phyloP scores from a whole-genome alignment of 2,113 vertebrate species.

The Orientallactaga bullata region DNA sequence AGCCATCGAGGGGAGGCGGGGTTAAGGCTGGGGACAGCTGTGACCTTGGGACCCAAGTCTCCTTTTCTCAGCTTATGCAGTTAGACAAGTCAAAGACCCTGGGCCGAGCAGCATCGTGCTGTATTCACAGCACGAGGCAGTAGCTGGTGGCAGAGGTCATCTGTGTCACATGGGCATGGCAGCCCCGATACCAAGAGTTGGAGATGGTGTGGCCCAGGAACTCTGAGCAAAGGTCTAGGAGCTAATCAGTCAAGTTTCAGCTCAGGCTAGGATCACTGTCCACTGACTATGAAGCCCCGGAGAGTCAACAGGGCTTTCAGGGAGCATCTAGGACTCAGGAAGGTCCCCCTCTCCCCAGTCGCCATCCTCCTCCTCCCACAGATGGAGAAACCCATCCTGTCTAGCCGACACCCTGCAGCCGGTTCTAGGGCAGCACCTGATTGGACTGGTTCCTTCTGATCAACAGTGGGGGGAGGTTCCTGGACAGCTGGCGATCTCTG shows the following conservation, averaged over 20 bases:
- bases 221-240: neutral
- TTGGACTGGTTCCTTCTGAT: neutral
- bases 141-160: neutral
- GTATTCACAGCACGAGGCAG: fast-evolving
- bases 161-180: neutral
- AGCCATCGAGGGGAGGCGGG: fast-evolving
- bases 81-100: neutral
- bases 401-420: too few relatives aligned
- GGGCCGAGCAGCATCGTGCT: neutral
- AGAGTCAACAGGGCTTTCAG: fast-evolving
- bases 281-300: fast-evolving
- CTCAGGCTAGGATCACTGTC: neutral
- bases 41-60: neutral
- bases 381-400: neutral
- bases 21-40: neutral
- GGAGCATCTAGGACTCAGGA: neutral
- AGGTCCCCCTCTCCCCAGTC: fast-evolving
- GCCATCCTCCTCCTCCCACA: fast-evolving
- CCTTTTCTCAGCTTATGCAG: neutral
- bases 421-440: neutral
- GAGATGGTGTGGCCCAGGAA: neutral
- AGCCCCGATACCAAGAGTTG: neutral
- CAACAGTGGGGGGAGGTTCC: neutral
- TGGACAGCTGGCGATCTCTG: neutral
- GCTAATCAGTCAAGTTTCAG: fast-evolving